These are phyloP conservation scores for Diuraphis noxia DNA, from an alignment of 1,140 invertebrate species.

Conservation along the genomic window DNA sequence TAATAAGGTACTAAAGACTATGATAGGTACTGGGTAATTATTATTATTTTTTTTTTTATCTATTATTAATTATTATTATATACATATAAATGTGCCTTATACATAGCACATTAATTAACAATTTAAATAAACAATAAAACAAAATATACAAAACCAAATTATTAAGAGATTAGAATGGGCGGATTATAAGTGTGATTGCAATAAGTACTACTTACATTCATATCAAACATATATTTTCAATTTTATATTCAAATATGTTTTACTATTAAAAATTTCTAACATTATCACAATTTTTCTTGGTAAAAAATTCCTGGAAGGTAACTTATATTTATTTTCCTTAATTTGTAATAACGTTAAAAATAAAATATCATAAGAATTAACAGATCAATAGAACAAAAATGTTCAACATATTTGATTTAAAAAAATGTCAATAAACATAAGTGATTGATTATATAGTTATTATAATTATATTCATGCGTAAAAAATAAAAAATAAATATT, in stretches of 20 bases:
- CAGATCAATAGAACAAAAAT: constrained; percentile 17
- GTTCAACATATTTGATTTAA: neutral
- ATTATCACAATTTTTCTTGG: constrained; percentile 52
- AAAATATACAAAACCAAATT: constrained; percentile 22
- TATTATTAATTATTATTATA: neutral
- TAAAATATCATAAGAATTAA: constrained; percentile 47
- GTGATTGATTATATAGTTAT: neutral
- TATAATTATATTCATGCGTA: neutral
- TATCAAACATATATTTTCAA: constrained; percentile 30
- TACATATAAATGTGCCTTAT: neutral
- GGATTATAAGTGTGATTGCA: neutral
- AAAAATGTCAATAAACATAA: constrained; percentile 11
- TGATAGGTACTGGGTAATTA: neutral
- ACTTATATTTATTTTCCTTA: constrained; percentile 42
- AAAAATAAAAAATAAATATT: neutral
- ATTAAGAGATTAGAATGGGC: constrained; percentile 25
- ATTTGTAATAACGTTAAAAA: constrained; percentile 34
- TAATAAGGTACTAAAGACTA: neutral
- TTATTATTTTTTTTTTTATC: neutral
- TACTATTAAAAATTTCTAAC: constrained; percentile 19
- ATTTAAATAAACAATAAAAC: neutral
- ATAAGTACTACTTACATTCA: constrained; percentile 1
- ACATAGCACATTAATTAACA: neutral
- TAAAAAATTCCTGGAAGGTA: constrained; percentile 50
- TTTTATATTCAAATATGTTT: constrained; percentile 34